A percentile compares a stretch with the other conserved stretches of the same genome.
Conservation (phyloP, 2,797 vertebrate species). For the Enteromius radiatus region DNA sequence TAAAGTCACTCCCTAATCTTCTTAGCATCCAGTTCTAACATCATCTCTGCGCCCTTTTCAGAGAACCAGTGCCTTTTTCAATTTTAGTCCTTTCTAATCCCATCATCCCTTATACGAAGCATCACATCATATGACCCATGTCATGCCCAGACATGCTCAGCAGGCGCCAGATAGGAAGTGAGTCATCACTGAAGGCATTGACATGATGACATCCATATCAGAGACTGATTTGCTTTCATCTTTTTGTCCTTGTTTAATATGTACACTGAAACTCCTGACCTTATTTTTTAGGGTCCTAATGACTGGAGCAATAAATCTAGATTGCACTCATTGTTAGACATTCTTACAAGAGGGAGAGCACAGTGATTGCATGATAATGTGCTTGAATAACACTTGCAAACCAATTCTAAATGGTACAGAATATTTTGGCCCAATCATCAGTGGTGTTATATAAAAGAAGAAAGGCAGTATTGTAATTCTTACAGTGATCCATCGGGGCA, state of each 20-base stretch:
- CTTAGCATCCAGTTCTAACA: slow-evolving; percentile 39
- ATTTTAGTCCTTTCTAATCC: slow-evolving; percentile 43
- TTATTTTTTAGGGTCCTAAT: slow-evolving; percentile 12
- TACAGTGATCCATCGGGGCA: not conserved
- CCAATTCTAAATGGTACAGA: not conserved
- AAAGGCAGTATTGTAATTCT: not conserved
- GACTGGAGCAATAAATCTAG: not conserved
- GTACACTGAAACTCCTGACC: not conserved
- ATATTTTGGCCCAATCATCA: not conserved
- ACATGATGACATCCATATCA: slow-evolving; percentile 21
- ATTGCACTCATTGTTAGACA: slow-evolving; percentile 22
- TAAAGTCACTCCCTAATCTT: slow-evolving; percentile 46
- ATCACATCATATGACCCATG: slow-evolving; percentile 41
- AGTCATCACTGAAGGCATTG: slow-evolving; percentile 28
- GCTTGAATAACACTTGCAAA: not conserved
- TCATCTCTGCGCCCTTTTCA: slow-evolving; percentile 25
- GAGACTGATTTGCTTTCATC: not conserved
- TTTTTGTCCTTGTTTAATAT: slow-evolving; percentile 40
- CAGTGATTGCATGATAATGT: slow-evolving; percentile 21
- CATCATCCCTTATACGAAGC: not conserved
- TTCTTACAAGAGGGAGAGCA: not conserved
- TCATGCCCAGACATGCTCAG: slow-evolving; percentile 26
- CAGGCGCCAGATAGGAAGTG: not conserved
- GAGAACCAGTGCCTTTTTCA: slow-evolving; percentile 50
- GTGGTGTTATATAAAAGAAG: not conserved